Evolutionary conservation across 2,113 vertebrate species (phyloP).

Genomic region (Rattus rattus): DNA sequence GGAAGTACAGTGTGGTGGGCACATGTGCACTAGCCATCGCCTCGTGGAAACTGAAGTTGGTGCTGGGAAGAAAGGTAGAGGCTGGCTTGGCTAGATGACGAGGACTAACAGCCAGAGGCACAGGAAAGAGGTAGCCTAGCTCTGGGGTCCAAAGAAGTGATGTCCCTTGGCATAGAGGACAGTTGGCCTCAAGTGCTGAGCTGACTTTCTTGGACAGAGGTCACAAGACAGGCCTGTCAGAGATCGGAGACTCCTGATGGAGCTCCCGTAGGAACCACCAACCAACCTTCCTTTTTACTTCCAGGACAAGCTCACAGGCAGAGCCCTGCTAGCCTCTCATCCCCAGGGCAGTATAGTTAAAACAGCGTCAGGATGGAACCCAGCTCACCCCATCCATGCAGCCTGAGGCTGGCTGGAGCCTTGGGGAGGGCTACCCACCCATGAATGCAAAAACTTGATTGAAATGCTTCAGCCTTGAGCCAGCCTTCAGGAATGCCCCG

Average conservation of each 20-base stretch:
- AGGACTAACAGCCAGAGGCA: too few relatives aligned
- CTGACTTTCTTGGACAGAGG: not conserved
- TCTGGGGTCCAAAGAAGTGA: not conserved
- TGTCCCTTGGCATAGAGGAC: not conserved
- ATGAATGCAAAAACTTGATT: not conserved
- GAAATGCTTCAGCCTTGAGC: not conserved
- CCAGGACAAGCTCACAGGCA: not conserved
- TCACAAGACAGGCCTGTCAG: not conserved
- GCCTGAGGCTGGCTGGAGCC: not conserved
- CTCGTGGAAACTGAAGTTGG: not conserved
- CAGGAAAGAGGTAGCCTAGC: not conserved
- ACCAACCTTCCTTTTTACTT: not conserved
- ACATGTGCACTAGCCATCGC: not conserved
- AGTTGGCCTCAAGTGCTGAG: not conserved
- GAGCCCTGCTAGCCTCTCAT: not conserved
- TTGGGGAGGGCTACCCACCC: not conserved
- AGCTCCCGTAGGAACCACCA: not conserved
- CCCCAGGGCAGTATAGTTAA: not conserved
- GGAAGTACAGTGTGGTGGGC: not conserved
- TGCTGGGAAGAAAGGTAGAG: rapidly evolving
- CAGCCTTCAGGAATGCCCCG: not conserved
- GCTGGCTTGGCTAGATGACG: not conserved
- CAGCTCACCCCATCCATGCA: not conserved
- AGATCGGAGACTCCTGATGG: too few relatives aligned
- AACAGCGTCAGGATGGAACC: not conserved